These are phyloP conservation scores for Porites cylindrica DNA, from an alignment of 92 coral and sea anemone species.

Conservation along the genomic window DNA sequence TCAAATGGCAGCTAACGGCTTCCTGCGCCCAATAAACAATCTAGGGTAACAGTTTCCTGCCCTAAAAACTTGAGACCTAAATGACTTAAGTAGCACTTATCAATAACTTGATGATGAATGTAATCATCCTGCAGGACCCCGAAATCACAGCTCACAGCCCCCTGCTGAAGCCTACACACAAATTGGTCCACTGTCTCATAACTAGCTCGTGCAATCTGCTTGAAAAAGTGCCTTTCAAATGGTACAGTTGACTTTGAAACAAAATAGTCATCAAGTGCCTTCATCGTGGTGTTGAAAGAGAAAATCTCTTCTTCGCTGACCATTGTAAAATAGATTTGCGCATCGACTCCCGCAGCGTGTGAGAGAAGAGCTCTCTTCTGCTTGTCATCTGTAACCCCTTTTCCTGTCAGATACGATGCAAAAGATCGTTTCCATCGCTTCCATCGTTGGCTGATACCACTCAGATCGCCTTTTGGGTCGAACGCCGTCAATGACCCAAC, in stretches of 20 bases:
- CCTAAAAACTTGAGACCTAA: constrained; percentile 23
- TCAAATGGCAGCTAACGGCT: constrained; percentile 22
- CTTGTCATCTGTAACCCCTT: constrained; percentile 12
- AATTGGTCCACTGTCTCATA: constrained; percentile 30
- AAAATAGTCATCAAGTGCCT: constrained; percentile 25
- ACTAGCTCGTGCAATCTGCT: constrained; percentile 6
- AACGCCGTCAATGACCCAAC: background rate
- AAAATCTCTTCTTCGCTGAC: constrained; percentile 14
- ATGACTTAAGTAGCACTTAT: constrained; percentile 34
- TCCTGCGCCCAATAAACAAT: constrained; percentile 19
- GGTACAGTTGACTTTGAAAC: constrained; percentile 26
- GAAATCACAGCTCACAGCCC: constrained; percentile 25
- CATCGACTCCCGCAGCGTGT: constrained; percentile 30
- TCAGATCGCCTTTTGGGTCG: constrained; percentile 7
- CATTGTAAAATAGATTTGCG: constrained; percentile 32
- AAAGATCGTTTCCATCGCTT: constrained; percentile 31
- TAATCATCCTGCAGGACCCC: background rate
- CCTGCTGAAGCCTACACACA: constrained; percentile 38
- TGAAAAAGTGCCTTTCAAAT: constrained; percentile 32
- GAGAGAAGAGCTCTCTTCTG: constrained; percentile 30
- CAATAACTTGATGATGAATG: constrained; percentile 27
- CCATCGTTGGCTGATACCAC: constrained; percentile 27
- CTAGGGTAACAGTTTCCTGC: background rate
- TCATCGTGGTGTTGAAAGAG: constrained; percentile 4
- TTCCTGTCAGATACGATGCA: constrained; percentile 16